Base-by-base conservation (phyloP, 1,140 invertebrate species). In the Hypsibius dujardini region DNA sequence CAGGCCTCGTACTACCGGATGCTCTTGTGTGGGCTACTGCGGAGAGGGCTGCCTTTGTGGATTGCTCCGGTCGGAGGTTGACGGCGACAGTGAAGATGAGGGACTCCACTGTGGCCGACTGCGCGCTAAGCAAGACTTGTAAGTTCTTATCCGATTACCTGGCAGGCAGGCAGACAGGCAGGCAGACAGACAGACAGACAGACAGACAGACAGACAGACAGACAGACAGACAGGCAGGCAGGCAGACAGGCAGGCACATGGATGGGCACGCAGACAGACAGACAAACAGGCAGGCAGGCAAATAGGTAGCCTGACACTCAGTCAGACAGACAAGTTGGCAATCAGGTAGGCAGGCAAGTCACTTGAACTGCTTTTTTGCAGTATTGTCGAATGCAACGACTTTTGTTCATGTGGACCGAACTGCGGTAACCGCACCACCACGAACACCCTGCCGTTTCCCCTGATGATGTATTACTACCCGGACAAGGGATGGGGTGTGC, bases 321-420 rank as follows among this genome's bases (percentile, higher is more conserved):
- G 50, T 12, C 50, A 56, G n/a, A n/a, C n/a, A 28, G 50, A 12
- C 50, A 56, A n/a, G 7, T 12, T n/a, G 7, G n/a, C 50, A 7
- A 56, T n/a, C 50, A 56, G 50, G 7, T 12, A 56, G 7, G 50
- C 50, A n/a, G 50, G n/a, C 7, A 56, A 12, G 50, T 12, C n/a
- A 7, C n/a, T 7, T 56, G 7, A 56, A 56, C n/a, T 56, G 50
- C 50, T 56, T 56, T n/a, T 3, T 67, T 67, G 3, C 62, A 67
- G 62, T 67, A 67, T 67, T 42, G 62, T 67, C 3, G 62, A 67
- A 45, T 67, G 62, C 62, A 67, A 67, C 45, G 62, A 67, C 42
- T 7, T 15, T 42, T 67, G 62, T 42, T 15, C 12, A 42, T 67
- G 62, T 45, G 62, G 62, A 67, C 62, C 62, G 7, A 67, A 42